A percentile compares a stretch with the other conserved stretches of the same genome.
Conservation (phyloP, 2,797 vertebrate species). For the Austrolebias charrua region DNA sequence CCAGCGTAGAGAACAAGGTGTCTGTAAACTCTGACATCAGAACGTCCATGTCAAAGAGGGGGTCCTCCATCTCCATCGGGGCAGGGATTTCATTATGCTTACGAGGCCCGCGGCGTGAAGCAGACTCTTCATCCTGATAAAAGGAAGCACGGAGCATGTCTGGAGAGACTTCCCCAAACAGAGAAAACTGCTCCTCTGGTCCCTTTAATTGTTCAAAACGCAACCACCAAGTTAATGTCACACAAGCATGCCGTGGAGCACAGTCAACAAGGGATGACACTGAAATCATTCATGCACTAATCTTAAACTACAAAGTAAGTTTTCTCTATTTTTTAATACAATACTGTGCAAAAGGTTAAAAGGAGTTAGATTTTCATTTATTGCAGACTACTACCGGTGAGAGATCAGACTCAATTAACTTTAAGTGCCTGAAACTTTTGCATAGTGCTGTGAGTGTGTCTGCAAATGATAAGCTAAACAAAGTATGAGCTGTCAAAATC, state of each 20-base stretch:
- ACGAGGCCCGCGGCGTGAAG: conserved; percentile 73
- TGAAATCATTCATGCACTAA: conserved; percentile 7
- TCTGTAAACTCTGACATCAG: conserved; percentile 97
- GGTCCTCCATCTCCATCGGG: conserved; percentile 97
- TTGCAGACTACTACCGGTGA: background rate
- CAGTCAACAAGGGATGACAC: conserved; percentile 13
- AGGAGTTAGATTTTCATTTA: background rate
- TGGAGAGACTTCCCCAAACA: conserved; percentile 85
- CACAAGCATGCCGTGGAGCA: conserved; percentile 57
- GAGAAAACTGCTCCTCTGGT: conserved; percentile 80
- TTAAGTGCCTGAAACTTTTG: background rate
- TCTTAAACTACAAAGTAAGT: conserved; percentile 3
- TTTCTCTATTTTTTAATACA: background rate
- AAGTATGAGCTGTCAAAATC: conserved; percentile 8
- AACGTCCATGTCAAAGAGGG: conserved; percentile 93
- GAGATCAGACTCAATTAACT: background rate
- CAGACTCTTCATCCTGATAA: conserved; percentile 90
- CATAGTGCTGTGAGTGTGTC: background rate
- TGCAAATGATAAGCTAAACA: conserved; percentile 6
- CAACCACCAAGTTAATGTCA: conserved; percentile 72
- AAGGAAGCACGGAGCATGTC: conserved; percentile 83
- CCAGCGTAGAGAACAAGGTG: conserved; percentile 94
- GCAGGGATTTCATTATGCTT: conserved; percentile 83
- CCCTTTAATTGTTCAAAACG: conserved; percentile 76
- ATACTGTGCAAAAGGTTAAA: conserved; percentile 1